Percentiles rank a stretch among this genome's conserved stretches.
Evolutionary conservation across 2,113 vertebrate species (phyloP).

Genomic region (Trochalopteron elliotii): DNA sequence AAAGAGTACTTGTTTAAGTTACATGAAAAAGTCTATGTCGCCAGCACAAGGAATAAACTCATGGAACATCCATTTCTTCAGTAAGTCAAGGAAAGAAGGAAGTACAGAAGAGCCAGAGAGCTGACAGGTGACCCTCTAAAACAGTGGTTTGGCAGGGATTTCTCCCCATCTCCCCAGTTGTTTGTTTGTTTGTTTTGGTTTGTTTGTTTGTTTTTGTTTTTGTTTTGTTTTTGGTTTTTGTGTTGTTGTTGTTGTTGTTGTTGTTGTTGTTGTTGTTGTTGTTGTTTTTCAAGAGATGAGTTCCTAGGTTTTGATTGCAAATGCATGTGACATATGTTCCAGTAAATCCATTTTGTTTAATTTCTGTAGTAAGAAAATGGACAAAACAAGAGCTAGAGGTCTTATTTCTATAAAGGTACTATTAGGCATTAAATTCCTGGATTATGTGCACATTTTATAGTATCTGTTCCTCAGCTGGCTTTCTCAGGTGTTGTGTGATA

Average conservation of each 20-base stretch:
- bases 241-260: too few relatives aligned
- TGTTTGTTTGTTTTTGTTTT: too few relatives aligned
- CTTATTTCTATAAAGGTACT: background rate
- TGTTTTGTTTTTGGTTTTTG: too few relatives aligned
- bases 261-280: background rate
- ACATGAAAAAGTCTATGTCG: background rate
- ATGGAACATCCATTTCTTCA: background rate
- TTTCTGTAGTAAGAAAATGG: background rate
- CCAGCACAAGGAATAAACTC: background rate
- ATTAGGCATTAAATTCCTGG: background rate
- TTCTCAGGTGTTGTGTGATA: background rate
- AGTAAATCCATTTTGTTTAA: background rate
- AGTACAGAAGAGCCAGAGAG: background rate
- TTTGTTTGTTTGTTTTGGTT: too few relatives aligned
- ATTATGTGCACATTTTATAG: background rate
- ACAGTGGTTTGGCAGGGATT: background rate
- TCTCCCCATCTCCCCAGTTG: accelerated
- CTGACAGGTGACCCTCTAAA: background rate
- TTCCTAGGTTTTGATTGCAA: background rate
- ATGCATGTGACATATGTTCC: background rate
- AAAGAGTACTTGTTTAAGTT: background rate
- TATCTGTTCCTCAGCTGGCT: background rate
- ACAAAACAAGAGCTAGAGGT: background rate
- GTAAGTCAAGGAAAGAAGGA: background rate
- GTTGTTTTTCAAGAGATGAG: background rate